phyloP scores from a whole-genome alignment of 1,140 invertebrate genomes.

The Macrosteles quadrilineatus region DNA sequence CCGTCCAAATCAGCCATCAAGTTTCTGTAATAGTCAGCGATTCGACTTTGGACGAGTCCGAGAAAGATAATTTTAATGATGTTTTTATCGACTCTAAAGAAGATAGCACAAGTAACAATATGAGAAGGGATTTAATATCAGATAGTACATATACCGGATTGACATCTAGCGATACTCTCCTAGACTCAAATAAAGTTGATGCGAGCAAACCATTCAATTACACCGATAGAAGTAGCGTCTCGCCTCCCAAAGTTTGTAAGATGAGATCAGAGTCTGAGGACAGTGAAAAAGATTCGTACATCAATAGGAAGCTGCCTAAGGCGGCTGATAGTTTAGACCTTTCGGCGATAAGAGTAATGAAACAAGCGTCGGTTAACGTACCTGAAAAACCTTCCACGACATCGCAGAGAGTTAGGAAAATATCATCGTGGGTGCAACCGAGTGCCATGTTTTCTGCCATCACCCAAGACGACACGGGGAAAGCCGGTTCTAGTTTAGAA shows the following conservation, averaged over 20 bases:
- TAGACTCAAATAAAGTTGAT: too few relatives aligned
- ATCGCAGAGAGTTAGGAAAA: slow-evolving; percentile 34
- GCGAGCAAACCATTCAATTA: too few relatives aligned
- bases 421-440: slow-evolving; percentile 37
- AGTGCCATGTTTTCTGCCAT: slow-evolving; percentile 19
- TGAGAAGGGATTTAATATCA: too few relatives aligned
- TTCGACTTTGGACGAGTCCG: too few relatives aligned
- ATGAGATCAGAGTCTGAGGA: slow-evolving; percentile 32
- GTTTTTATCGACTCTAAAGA: too few relatives aligned
- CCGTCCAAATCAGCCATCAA: too few relatives aligned
- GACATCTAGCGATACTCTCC: too few relatives aligned
- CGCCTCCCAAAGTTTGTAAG: not conserved
- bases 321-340: slow-evolving; percentile 32
- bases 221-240: not conserved
- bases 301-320: slow-evolving; percentile 34
- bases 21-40: too few relatives aligned
- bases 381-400: slow-evolving; percentile 18
- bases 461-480: slow-evolving; percentile 31
- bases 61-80: too few relatives aligned
- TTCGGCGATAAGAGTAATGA: slow-evolving; percentile 23
- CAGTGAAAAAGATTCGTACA: slow-evolving; percentile 26
- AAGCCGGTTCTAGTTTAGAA: slow-evolving; percentile 40
- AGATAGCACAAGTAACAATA: too few relatives aligned
- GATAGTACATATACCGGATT: too few relatives aligned
- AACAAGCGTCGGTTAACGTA: slow-evolving; percentile 14